A percentile compares a stretch with the other conserved stretches of the same genome.
phyloP scores from a whole-genome alignment of 2,113 vertebrate species.

The Empidonax alnorum region DNA sequence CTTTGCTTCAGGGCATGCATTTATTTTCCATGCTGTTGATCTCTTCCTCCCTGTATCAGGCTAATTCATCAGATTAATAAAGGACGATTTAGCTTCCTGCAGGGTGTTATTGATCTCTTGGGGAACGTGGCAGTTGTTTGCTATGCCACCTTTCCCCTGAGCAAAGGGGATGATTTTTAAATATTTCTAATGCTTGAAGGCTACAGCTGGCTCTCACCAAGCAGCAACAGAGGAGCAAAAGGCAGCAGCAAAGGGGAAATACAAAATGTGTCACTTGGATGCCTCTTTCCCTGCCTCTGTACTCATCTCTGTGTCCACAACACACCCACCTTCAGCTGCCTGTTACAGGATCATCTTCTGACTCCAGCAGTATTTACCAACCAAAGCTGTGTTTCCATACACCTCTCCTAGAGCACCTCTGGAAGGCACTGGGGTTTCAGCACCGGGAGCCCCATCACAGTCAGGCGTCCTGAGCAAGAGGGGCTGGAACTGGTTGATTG shows the following conservation, averaged over 20 bases:
- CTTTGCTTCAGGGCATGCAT: slow-evolving; percentile 57
- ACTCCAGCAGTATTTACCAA: background rate
- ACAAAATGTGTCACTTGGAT: background rate
- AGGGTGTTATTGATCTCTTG: slow-evolving; percentile 51
- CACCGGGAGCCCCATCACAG: accelerated
- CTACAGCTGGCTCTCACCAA: background rate
- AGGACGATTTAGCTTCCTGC: slow-evolving; percentile 61
- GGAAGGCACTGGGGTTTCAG: background rate
- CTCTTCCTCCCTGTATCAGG: slow-evolving; percentile 44
- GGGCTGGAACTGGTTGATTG: background rate
- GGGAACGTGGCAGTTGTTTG: background rate
- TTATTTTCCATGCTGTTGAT: slow-evolving; percentile 66
- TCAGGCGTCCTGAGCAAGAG: accelerated
- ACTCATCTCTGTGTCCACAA: background rate
- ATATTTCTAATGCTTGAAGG: slow-evolving; percentile 7
- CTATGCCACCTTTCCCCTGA: background rate
- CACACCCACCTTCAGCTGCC: background rate
- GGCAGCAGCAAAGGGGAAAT: background rate
- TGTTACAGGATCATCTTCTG: background rate
- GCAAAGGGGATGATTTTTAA: slow-evolving; percentile 39
- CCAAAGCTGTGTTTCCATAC: accelerated
- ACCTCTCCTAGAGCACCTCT: background rate
- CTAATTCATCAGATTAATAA: slow-evolving; percentile 72
- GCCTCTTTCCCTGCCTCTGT: background rate
- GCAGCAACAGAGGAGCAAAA: background rate